Conservation (phyloP, 2,888 invertebrate species). For the Plagodis dolabraria region DNA sequence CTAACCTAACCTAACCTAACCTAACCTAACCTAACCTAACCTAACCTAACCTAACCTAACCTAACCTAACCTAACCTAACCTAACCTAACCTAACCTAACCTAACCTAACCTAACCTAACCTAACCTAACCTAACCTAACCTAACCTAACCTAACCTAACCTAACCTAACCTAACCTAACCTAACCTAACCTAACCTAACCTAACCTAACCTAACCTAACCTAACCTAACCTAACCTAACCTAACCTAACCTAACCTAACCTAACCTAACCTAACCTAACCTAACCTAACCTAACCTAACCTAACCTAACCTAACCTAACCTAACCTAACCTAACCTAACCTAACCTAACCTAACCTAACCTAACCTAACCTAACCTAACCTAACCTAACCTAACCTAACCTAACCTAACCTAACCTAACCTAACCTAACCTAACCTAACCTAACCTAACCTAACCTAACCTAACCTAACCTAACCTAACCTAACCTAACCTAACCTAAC, state of each 20-base stretch:
- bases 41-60: constrained; percentile 37
- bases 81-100: constrained; percentile 27
- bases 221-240: constrained; percentile 27
- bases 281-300: constrained; percentile 25
- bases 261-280: constrained; percentile 24
- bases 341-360: constrained; percentile 25
- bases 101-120: constrained; percentile 26
- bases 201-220: constrained; percentile 29
- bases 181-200: constrained; percentile 37
- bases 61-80: constrained; percentile 36
- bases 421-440: constrained; percentile 36
- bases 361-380: constrained; percentile 29
- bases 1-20: background rate
- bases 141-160: constrained; percentile 25
- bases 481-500: constrained; percentile 37
- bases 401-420: constrained; percentile 36
- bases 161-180: constrained; percentile 28
- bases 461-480: constrained; percentile 35
- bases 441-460: constrained; percentile 37
- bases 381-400: constrained; percentile 36
- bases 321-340: constrained; percentile 25
- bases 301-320: constrained; percentile 23
- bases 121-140: constrained; percentile 25
- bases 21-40: background rate
- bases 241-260: constrained; percentile 32